Base-by-base conservation (phyloP, 2,113 vertebrate genomes). In the Cranoglanis bouderius region DNA sequence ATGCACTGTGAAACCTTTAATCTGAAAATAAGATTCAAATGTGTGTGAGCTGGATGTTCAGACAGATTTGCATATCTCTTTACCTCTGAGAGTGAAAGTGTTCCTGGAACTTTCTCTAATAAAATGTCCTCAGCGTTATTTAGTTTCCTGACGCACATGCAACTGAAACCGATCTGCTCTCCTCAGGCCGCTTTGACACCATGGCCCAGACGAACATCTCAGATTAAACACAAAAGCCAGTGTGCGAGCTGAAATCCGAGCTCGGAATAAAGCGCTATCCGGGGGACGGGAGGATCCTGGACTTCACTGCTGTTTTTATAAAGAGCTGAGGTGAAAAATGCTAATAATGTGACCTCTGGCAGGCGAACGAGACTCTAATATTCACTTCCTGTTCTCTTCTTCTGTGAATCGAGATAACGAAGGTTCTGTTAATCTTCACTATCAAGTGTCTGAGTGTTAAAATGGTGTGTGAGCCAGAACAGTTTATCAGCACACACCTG, bases 261-360 rank as follows among this genome's bases (percentile, higher is more conserved):
- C 91, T 88, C 87, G 43, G 85, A 91, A 93, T 89, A 87, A 92
- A 91, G 94, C 93, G 92, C 91, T 93, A 94, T 93, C 93, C 90
- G 92, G 89, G 90, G 90, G 92, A 88, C 86, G 35, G 87, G 70
- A 86, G 35, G 49, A 90, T 85, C 86, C 29, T 46, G 85, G 86
- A 49, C 82, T 83, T 80, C 8, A 24, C 81, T 38, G 72, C 51
- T 80, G 70, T 88, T 89, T 89, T 89, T 89, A 43, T 88, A 35
- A 67, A 87, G 90, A 93, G 92, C 92, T 92, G 65, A 85, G 88
- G 91, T 90, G 92, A 91, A 94, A 94, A 94, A 95, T 94, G 92
- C 91, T 92, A 95, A 94, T 94, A 94, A 94, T 89, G 91, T 84
- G 89, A 90, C 91, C 86, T 94, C 94, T 95, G 94, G 94, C 94